Conservation (phyloP, 2,797 vertebrate genomes). For the Centropyge bicolor region DNA sequence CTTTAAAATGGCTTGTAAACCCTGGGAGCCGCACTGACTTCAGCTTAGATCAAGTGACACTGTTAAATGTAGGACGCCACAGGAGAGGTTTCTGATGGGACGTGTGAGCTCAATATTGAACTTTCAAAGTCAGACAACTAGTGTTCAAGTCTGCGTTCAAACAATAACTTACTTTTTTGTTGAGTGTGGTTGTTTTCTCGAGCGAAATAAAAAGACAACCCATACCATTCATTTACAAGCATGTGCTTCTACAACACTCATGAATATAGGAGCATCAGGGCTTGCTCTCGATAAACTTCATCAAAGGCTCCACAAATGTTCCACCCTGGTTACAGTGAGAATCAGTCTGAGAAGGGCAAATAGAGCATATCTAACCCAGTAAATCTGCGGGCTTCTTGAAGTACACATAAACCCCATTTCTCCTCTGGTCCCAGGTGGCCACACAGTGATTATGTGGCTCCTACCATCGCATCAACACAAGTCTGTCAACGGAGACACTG, state of each 20-base stretch:
- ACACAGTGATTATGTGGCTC: constrained; percentile 72
- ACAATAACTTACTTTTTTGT: neutral
- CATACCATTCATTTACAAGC: constrained; percentile 17
- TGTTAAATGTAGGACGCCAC: constrained; percentile 68
- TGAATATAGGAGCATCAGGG: constrained; percentile 20
- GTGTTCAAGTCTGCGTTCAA: neutral
- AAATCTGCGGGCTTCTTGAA: constrained; percentile 68
- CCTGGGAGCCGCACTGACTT: constrained; percentile 67
- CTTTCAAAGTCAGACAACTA: constrained; percentile 13
- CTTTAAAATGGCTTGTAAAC: constrained; percentile 74
- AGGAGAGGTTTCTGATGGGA: constrained; percentile 56
- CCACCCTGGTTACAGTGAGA: constrained; percentile 39
- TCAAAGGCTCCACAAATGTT: constrained; percentile 60
- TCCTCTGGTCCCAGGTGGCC: constrained; percentile 62
- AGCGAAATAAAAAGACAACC: constrained; percentile 16
- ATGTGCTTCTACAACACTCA: constrained; percentile 2
- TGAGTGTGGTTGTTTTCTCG: neutral
- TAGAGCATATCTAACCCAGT: constrained; percentile 52
- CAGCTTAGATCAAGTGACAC: constrained; percentile 73
- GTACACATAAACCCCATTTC: constrained; percentile 49
- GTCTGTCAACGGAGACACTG: constrained; percentile 79
- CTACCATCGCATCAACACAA: constrained; percentile 65
- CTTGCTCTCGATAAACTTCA: constrained; percentile 36
- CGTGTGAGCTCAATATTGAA: constrained; percentile 11
- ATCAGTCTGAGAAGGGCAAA: constrained; percentile 30